phyloP scores from a whole-genome alignment of 64 coral and sea anemone species.

The Porites australiensis region DNA sequence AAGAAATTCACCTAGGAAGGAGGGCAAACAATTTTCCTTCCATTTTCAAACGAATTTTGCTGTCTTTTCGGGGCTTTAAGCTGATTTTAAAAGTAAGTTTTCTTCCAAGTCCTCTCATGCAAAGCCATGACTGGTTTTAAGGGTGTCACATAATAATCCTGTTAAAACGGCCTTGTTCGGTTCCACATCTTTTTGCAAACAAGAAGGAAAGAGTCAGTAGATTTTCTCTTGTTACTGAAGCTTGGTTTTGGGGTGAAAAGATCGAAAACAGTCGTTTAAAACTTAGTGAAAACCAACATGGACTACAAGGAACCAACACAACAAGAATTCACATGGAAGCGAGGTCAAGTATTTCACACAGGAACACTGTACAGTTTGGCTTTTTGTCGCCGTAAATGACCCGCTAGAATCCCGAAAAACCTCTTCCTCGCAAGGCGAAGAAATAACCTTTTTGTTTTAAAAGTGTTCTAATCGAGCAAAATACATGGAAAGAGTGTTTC shows the following conservation, averaged over 20 bases:
- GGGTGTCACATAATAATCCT: slow-evolving; percentile 63
- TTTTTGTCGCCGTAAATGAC: slow-evolving; percentile 36
- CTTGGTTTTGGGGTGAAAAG: neutral
- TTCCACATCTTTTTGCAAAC: slow-evolving; percentile 18
- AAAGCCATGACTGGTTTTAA: slow-evolving; percentile 74
- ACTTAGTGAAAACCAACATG: slow-evolving; percentile 61
- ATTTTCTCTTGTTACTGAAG: neutral
- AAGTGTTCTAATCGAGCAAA: slow-evolving; percentile 41
- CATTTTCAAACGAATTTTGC: slow-evolving; percentile 83
- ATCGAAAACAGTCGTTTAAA: slow-evolving; percentile 52
- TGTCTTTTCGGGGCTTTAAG: slow-evolving; percentile 80
- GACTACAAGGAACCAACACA: slow-evolving; percentile 64
- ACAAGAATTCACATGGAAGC: slow-evolving; percentile 91
- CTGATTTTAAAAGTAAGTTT: slow-evolving; percentile 96
- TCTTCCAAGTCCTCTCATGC: slow-evolving; percentile 62
- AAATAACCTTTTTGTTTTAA: slow-evolving; percentile 50
- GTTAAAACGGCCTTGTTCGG: slow-evolving; percentile 52
- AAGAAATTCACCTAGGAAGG: slow-evolving; percentile 37
- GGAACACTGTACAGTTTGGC: slow-evolving; percentile 28
- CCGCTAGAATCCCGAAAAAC: slow-evolving; percentile 54
- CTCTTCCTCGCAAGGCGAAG: neutral
- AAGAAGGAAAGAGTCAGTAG: neutral
- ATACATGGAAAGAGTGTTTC: slow-evolving; percentile 35
- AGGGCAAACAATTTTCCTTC: slow-evolving; percentile 38
- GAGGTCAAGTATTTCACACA: slow-evolving; percentile 95